Evolutionary conservation across 2,888 invertebrate genomes (phyloP), one percentile per base, ranked within the genome.

Genomic region (Neoascia interrupta): DNA sequence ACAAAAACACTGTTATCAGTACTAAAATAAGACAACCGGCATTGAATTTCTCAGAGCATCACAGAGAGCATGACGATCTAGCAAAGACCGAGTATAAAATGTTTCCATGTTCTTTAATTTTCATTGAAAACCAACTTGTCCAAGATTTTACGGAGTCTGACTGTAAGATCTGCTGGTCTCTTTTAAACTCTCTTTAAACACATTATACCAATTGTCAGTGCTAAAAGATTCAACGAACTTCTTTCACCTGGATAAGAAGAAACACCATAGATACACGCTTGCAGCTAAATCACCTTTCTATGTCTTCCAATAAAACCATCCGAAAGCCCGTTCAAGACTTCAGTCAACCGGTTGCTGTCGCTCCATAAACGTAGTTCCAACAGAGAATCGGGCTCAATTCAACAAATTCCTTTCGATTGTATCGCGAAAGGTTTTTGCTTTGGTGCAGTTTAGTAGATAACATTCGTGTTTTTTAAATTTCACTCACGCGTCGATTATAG

Each of bases 301-400:
- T 3, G 51, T 1, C 51, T 49, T 51, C 6, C 36, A 64, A 76
- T 76, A 76, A 64, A 76, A 76, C 58, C 45, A 60, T 34, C 39
- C 11, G 45, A 1, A 54, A 19, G 18, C 64, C 15, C 16, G 56
- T 36, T 64, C 26, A 19, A 23, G 39, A 1, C 64, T 64, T 76
- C 45, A 76, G 76, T 76, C 53, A 72, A 72, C 76, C 72, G 70
- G 72, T 72, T 72, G 72, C 63, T 63, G 10, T 63, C 51, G 69
- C 45, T n/a, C 45, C 63, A 49, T 54, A 43, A 51, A 76, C 58
- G 70, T 72, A 56, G 13, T 16, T 2, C 16, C 34, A 3, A 2
- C 11, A 11, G 1, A 18, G 37, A 21, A 23, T 1, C 23, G 60
- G 47, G 53, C 45, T 34, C 21, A 31, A n/a, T 31, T 6, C 4